phyloP scores from a whole-genome alignment of 2,113 vertebrate species.

The Pantherophis guttatus region DNA sequence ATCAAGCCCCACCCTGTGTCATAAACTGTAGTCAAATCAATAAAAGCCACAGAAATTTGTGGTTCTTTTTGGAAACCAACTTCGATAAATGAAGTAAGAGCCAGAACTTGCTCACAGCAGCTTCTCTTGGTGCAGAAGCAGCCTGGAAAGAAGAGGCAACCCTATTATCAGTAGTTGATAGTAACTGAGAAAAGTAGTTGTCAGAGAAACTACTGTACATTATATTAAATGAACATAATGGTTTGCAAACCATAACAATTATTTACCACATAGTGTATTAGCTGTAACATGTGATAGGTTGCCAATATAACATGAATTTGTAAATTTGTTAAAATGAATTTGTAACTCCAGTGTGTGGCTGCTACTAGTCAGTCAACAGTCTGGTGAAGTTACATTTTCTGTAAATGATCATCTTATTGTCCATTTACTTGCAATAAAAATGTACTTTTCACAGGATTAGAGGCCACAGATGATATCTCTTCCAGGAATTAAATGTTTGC shows the following conservation, averaged over 20 bases:
- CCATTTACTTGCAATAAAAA: background rate
- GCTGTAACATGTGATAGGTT: background rate
- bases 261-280: background rate
- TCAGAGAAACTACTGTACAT: background rate
- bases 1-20: too few species aligned
- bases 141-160: too few species aligned
- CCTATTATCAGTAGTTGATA: too few species aligned
- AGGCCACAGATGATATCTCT: background rate
- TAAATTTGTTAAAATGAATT: background rate
- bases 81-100: too few species aligned
- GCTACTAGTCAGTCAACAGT: background rate
- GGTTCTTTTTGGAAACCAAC: too few species aligned
- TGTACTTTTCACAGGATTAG: background rate
- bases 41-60: too few species aligned
- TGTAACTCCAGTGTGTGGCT: background rate
- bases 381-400: background rate
- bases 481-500: background rate
- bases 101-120: too few species aligned
- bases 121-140: too few species aligned
- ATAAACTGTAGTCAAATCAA: too few species aligned
- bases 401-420: background rate
- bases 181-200: background rate
- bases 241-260: background rate
- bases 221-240: background rate
- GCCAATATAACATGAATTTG: background rate